Evolutionary conservation across 2,797 vertebrate genomes (phyloP).

Genomic region (Melanogrammus aeglefinus): DNA sequence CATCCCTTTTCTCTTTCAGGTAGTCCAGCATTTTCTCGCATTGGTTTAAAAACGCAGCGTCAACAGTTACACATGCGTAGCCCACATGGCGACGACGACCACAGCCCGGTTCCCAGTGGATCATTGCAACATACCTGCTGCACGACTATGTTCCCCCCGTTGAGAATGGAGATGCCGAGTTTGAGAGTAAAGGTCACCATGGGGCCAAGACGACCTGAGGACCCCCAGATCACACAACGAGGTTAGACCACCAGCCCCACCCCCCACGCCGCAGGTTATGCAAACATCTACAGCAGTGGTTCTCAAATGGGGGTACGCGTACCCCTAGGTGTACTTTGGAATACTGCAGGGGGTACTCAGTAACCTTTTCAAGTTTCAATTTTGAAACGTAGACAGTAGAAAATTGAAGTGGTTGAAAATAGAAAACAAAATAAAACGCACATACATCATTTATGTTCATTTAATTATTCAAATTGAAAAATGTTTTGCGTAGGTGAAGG

Average conservation of each 20-base stretch:
- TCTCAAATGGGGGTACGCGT: too few relatives aligned
- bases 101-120: neutral
- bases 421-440: too few relatives aligned
- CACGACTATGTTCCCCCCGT: conserved; percentile 91
- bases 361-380: too few relatives aligned
- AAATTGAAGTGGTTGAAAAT: too few relatives aligned
- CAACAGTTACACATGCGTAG: neutral
- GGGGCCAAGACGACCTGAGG: conserved; percentile 84
- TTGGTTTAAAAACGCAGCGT: conserved; percentile 13
- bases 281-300: too few relatives aligned
- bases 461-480: too few relatives aligned
- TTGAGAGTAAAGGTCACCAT: conserved; percentile 95
- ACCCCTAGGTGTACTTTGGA: too few relatives aligned
- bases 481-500: too few relatives aligned
- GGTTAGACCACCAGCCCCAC: neutral
- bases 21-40: conserved; percentile 99
- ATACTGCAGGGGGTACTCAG: too few relatives aligned
- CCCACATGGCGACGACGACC: conserved; percentile 61
- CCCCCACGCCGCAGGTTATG: neutral
- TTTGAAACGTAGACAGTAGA: too few relatives aligned
- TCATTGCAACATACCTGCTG: conserved; percentile 84
- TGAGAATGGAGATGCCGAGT: conserved; percentile 93
- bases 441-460: too few relatives aligned
- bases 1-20: conserved; percentile 95
- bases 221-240: neutral